Conservation (phyloP, 2,888 invertebrate species). For the Achlya flavicornis region DNA sequence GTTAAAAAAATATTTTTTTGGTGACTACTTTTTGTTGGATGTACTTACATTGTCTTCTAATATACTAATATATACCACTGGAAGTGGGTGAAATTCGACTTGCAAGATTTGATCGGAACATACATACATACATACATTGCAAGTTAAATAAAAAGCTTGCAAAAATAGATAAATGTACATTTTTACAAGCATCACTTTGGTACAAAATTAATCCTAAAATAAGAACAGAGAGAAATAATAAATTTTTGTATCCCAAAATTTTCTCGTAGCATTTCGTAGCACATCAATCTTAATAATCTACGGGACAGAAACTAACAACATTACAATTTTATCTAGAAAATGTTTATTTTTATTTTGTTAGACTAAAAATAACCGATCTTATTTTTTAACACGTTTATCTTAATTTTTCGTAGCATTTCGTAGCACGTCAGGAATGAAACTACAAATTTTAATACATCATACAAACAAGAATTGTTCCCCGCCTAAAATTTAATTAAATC, state of each 20-base stretch:
- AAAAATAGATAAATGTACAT: too few relatives aligned
- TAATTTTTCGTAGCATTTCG: background rate
- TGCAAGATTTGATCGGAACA: too few relatives aligned
- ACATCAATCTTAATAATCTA: background rate
- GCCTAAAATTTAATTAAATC: background rate
- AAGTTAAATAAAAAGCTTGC: too few relatives aligned
- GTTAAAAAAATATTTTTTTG: too few relatives aligned
- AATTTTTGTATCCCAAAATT: background rate
- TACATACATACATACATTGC: too few relatives aligned
- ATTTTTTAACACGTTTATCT: background rate
- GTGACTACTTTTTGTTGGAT: too few relatives aligned
- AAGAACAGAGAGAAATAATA: background rate
- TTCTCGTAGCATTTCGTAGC: slow-evolving; percentile 3
- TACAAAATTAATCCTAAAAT: too few relatives aligned
- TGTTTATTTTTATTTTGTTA: background rate
- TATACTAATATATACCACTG: too few relatives aligned
- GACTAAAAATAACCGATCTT: background rate
- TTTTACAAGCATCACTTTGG: too few relatives aligned
- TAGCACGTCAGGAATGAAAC: background rate
- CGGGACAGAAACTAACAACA: background rate
- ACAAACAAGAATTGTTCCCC: background rate
- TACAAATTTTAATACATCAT: background rate
- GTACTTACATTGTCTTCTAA: too few relatives aligned
- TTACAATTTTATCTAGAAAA: background rate
- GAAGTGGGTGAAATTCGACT: too few relatives aligned